Conservation (phyloP, 2,113 vertebrate species). For the Thunnus maccoyii region DNA sequence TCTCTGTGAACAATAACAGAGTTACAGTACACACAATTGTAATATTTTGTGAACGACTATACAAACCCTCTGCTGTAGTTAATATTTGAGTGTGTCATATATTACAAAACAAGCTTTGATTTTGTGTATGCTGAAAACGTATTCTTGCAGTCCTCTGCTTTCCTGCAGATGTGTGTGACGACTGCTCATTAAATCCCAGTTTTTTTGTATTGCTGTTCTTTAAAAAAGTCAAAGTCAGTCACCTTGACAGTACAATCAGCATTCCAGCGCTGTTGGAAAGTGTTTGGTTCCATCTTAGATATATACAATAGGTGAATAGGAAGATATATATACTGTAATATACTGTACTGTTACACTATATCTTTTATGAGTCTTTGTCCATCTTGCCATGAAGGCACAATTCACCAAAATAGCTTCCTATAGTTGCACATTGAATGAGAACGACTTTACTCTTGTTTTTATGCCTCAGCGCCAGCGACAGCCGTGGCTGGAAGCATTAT, state of each 20-base stretch:
- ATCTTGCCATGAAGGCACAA: slow-evolving; percentile 1
- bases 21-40: background rate
- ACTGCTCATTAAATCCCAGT: slow-evolving; percentile 50
- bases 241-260: slow-evolving; percentile 32
- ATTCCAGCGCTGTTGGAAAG: slow-evolving; percentile 4
- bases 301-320: slow-evolving; percentile 2
- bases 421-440: background rate
- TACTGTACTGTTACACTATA: too few relatives aligned
- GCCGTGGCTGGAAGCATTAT: too few relatives aligned
- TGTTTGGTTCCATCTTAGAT: background rate
- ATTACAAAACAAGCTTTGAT: slow-evolving; percentile 8
- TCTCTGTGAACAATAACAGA: background rate
- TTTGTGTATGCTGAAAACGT: background rate
- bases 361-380: background rate
- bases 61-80: background rate
- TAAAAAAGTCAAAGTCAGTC: slow-evolving; percentile 46
- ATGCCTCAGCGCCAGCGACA: too few relatives aligned
- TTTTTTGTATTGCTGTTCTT: slow-evolving; percentile 43
- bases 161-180: slow-evolving; percentile 30
- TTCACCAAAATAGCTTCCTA: background rate
- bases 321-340: too few relatives aligned
- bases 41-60: background rate
- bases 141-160: background rate
- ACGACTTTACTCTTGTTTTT: background rate
- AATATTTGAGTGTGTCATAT: background rate